Evolutionary conservation across 2,113 vertebrate species (phyloP), one percentile per base, ranked within the genome.

Genomic region (Gnathonemus longibarbis): DNA sequence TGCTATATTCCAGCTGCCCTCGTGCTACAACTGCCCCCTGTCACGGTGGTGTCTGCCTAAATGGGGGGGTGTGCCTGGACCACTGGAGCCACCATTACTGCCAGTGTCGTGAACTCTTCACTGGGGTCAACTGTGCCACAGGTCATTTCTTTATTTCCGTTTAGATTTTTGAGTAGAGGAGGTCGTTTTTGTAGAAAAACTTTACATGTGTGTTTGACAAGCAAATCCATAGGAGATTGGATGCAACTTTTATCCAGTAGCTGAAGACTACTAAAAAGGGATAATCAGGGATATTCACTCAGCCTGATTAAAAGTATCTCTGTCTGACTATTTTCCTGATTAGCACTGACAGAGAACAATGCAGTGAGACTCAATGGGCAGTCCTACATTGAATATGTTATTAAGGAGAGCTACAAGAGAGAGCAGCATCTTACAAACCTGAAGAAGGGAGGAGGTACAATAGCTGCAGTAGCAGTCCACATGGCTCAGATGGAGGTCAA

Each of bases 321-420:
- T 89, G 49, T 85, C 31, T 89, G 13, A 83, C 49, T 90, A 3
- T 83, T 53, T 17, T 84, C 92, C 90, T 17, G 4, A 56, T 90
- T 89, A 96, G 95, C 93, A 90, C 91, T 95, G 11, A 93, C 94
- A 50, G 93, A 95, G 46, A 91, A 96, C 84, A 88, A 94, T 90
- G 95, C 93, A 3, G 45, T 96, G 84, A 88, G 87, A 49, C 93
- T 96, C 15, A 91, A 89, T 90, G 93, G 93, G 4, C 92, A 91
- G 45, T 92, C 92, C 11, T 93, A 94, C 89, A 90, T 96, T 87
- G 93, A 96, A 74, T 96, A 94, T 94, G 90, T 94, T 4, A 89
- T 96, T 58, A 96, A 95, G 87, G 96, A 96, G 93, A 93, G 85
- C 89, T 95, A 95, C 90, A 95, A 91, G 84, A 95, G 96, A 91